These are phyloP conservation scores for Penaeus indicus DNA, from an alignment of 1,140 invertebrate species.

Conservation along the genomic window DNA sequence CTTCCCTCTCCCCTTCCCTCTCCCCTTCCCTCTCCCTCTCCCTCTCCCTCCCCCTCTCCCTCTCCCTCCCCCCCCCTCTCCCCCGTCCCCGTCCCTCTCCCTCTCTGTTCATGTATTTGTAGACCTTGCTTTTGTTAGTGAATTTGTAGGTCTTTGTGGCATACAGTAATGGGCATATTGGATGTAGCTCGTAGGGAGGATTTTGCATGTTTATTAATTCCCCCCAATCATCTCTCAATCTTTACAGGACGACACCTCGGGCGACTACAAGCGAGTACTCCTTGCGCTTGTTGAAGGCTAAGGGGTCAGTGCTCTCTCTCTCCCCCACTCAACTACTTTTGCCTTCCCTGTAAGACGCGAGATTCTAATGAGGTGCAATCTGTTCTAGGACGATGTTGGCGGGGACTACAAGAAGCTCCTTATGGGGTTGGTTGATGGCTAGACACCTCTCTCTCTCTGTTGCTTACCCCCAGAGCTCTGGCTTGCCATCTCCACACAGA, in stretches of 20 bases:
- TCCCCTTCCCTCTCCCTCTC: no score
- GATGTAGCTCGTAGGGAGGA: background rate
- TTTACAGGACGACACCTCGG: conserved; percentile 79
- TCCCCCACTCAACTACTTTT: background rate
- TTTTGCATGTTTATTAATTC: background rate
- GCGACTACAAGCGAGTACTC: conserved; percentile 71
- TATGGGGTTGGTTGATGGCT: conserved; percentile 27
- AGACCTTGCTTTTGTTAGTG: background rate
- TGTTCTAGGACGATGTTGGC: conserved; percentile 23
- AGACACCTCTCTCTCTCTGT: background rate
- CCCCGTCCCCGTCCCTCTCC: no score
- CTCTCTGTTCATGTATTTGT: background rate
- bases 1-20: no score
- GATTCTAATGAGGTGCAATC: background rate
- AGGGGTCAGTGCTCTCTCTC: background rate
- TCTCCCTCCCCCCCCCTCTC: no score
- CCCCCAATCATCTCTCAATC: conserved; percentile 69
- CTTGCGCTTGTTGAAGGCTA: conserved; percentile 65
- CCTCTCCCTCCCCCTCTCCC: no score
- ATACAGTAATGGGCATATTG: background rate
- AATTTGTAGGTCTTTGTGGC: background rate
- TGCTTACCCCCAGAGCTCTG: background rate
- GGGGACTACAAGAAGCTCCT: conserved; percentile 39
- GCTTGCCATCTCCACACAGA: background rate
- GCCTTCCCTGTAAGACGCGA: background rate